These are phyloP conservation scores for Portevinia maculata DNA, from an alignment of 2,888 invertebrate species.

Conservation along the genomic window DNA sequence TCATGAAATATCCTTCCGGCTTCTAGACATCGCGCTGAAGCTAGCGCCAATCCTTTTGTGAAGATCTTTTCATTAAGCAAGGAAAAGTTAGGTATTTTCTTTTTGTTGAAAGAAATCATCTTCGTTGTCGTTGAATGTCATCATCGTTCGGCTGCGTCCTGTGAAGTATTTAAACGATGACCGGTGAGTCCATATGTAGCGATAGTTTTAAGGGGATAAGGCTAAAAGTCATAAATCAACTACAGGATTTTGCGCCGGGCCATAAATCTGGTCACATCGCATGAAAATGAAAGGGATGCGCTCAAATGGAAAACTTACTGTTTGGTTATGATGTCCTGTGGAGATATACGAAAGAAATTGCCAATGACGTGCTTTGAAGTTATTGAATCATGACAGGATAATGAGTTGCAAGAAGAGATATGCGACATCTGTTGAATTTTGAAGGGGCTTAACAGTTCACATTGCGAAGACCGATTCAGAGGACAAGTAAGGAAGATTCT, in stretches of 20 bases:
- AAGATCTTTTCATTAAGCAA: conserved; percentile 6
- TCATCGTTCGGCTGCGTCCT: conserved; percentile 21
- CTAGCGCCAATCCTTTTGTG: conserved; percentile 9
- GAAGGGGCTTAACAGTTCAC: too few species aligned
- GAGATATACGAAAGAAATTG: too few species aligned
- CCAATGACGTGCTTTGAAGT: too few species aligned
- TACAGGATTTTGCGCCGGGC: conserved; percentile 39
- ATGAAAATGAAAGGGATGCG: conserved; percentile 48
- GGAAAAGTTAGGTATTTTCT: not conserved
- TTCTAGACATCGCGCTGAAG: not conserved
- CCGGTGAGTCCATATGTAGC: conserved; percentile 24
- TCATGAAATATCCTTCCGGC: conserved; percentile 57
- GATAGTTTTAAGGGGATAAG: conserved; percentile 36
- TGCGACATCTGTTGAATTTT: too few species aligned
- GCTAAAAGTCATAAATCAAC: conserved; percentile 55
- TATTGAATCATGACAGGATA: too few species aligned
- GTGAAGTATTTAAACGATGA: conserved; percentile 35
- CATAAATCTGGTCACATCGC: conserved; percentile 59
- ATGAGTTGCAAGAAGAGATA: too few species aligned
- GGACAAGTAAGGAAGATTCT: too few species aligned
- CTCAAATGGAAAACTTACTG: conserved; percentile 28
- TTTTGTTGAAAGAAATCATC: conserved; percentile 37
- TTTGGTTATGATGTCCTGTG: not conserved
- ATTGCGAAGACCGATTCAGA: too few species aligned
- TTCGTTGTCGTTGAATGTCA: conserved; percentile 18